Base-by-base conservation (phyloP, 2,797 vertebrate species). In the Setipinna tenuifilis region DNA sequence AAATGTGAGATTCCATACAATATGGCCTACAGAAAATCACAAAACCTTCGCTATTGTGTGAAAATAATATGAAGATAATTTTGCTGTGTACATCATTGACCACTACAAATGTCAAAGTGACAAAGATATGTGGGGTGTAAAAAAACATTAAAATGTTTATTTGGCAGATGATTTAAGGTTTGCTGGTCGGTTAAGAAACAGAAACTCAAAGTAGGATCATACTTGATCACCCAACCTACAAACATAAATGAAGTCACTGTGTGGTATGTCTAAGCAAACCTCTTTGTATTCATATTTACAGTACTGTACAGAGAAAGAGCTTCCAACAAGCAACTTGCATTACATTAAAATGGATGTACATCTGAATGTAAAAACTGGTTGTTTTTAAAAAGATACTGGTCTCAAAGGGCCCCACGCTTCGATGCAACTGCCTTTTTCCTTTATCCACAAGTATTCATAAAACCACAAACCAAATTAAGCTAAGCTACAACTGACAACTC, bases 281-380 rank as follows among this genome's bases (percentile, higher is more conserved):
- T 44, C 71, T 44, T 41, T 12, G 31, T 21, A 44, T 35, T 78
- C 35, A 78, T 78, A 78, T 78, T 78, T 44, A 78, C 71, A 78
- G 35, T 21, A 44, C 71, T 44, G 71, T 78, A 78, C 71, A 78
- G 35, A 19, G 2, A 1, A 17, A 35, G 58, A 59, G 58, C 7
- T 71, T 14, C 25, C 35, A 78, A 44, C 6, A 10, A 44, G 35
- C 71, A 41, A 41, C 5, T 12, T 14, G 25, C 17, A 71, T 71
- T 68, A 9, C 6, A 71, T 31, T 28, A 14, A 6, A 31, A 71
- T 71, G 68, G 19, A 19, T 9, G 19, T 44, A 78, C 19, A 7
- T n/a, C 16, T 17, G 19, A 6, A 44, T 12, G 16, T 10, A 78
- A 7, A 78, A 78, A 44, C 35, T 14, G 35, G 71, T 44, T 44